Base-by-base conservation (phyloP, 2,888 invertebrate genomes). In the Erpobdella octoculata region DNA sequence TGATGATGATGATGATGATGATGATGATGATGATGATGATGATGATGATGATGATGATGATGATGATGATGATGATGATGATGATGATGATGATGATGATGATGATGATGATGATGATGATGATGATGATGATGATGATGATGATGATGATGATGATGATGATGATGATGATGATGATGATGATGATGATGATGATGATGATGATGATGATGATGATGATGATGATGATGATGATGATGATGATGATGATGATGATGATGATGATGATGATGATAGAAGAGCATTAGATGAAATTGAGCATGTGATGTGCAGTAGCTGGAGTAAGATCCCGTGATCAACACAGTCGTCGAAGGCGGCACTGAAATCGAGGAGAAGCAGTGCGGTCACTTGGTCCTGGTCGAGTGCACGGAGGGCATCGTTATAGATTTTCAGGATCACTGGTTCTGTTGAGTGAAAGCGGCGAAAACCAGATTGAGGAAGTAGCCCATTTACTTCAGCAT, bases 111-210 rank as follows among this genome's bases (percentile, higher is more conserved):
- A 79, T 64, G 80, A 79, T 74, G 78, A 77, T 58, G 78, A 77
- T 73, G 79, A 78, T 73, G 79, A 79, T 73, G 79, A 79, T 73
- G 78, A 79, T 73, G 78, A 78, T 73, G 78, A 79, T 74, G 78
- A 76, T 70, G 78, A 77, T 73, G 79, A 78, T 76, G 73, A 75
- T 68, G 78, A 76, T 71, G 79, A 78, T 73, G 79, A 77, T 58
- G 78, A n/a, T 8, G n/a, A 21, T 9, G 6, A 37, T 66, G 9
- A 36, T 8, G 9, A 66, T 21, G 37, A 18, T 4, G 37, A n/a
- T 37, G 6, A 41, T 66, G n/a, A 66, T 36, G 21, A 38, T 66
- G n/a, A 65, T 65, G 33, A 65, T 65, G 33, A 65, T 65, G 33
- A 65, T 35, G 33, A 65, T 65, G 12, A 65, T 35, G 33, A 65